A percentile compares a stretch with the other conserved stretches of the same genome.
Evolutionary conservation across 2,888 invertebrate species (phyloP).

Genomic region (Selenia dentaria): DNA sequence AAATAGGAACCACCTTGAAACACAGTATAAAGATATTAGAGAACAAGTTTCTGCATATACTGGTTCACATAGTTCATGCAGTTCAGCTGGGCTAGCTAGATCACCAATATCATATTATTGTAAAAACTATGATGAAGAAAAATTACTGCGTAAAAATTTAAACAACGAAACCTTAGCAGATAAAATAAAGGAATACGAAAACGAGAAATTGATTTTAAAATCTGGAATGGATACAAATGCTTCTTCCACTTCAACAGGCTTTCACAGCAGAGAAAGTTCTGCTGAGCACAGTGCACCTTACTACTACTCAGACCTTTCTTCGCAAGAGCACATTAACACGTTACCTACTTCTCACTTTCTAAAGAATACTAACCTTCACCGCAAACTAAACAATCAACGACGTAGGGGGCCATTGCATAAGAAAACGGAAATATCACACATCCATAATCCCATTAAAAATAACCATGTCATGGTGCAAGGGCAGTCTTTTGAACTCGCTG

Average conservation of each 20-base stretch:
- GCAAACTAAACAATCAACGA: constrained; percentile 89
- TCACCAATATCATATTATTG: constrained; percentile 79
- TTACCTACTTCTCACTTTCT: constrained; percentile 72
- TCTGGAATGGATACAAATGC: constrained; percentile 58
- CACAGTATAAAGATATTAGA: constrained; percentile 48
- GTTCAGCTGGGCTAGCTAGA: constrained; percentile 59
- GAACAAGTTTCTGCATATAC: constrained; percentile 60
- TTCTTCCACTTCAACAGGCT: constrained; percentile 71
- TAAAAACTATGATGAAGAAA: constrained; percentile 71
- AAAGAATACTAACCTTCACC: constrained; percentile 79
- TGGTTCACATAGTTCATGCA: constrained; percentile 68
- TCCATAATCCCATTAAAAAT: constrained; percentile 88
- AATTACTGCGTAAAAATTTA: constrained; percentile 67
- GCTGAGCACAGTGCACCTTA: constrained; percentile 91
- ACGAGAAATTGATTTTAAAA: constrained; percentile 63
- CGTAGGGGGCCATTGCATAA: constrained; percentile 85
- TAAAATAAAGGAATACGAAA: constrained; percentile 77
- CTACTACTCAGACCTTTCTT: constrained; percentile 92
- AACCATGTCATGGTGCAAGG: constrained; percentile 61
- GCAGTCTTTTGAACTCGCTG: constrained; percentile 79
- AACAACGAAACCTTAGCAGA: constrained; percentile 67
- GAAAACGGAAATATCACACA: constrained; percentile 88
- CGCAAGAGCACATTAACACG: constrained; percentile 78
- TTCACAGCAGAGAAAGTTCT: constrained; percentile 86
- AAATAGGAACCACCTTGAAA: constrained; percentile 41